Percentiles rank a stretch among this genome's conserved stretches.
phyloP scores from a whole-genome alignment of 2,113 vertebrate species.

The Myrmecobius fasciatus region DNA sequence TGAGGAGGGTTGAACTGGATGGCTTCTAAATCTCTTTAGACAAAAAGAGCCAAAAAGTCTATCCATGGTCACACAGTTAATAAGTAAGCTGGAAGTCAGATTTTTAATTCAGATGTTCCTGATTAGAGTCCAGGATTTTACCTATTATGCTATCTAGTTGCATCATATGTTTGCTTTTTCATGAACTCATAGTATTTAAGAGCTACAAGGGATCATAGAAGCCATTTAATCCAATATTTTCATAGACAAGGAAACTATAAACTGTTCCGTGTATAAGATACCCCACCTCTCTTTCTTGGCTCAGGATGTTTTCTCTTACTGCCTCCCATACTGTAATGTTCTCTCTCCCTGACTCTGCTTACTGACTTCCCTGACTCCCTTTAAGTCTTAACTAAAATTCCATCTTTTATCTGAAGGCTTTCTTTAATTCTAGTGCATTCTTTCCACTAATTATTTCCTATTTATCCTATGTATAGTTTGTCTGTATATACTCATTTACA shows the following conservation, averaged over 20 bases:
- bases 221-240: not conserved
- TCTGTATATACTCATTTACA: not conserved
- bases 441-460: not conserved
- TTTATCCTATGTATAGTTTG: not conserved
- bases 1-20: not conserved
- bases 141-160: not conserved
- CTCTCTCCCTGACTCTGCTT: not conserved
- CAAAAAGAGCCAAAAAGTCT: not conserved
- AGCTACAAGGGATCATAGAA: slow-evolving; percentile 20
- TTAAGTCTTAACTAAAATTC: not conserved
- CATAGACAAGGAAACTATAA: not conserved
- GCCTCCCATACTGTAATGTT: not conserved
- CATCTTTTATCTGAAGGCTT: not conserved
- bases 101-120: not conserved
- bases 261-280: not conserved
- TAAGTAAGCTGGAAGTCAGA: not conserved
- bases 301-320: not conserved
- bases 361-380: not conserved
- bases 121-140: not conserved
- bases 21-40: not conserved
- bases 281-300: too few relatives aligned
- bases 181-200: slow-evolving; percentile 10
- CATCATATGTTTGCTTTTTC: not conserved
- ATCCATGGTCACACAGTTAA: not conserved
- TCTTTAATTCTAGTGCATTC: not conserved